Conservation (phyloP, 2,113 vertebrate species). For the Tetraodon nigroviridis region DNA sequence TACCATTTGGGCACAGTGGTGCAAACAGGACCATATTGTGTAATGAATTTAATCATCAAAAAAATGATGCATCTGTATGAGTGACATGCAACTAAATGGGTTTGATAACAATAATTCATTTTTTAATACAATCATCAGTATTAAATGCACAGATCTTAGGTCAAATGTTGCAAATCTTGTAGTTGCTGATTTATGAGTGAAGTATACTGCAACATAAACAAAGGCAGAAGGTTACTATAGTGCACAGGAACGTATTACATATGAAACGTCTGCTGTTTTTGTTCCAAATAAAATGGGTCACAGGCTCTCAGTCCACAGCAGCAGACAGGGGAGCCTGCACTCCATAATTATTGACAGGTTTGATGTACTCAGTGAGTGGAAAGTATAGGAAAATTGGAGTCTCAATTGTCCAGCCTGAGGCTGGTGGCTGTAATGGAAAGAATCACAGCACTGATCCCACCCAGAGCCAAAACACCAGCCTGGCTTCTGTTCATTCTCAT, state of each 20-base stretch:
- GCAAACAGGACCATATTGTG: too few relatives aligned
- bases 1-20: too few relatives aligned
- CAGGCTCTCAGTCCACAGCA: conserved; percentile 29
- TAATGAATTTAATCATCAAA: too few relatives aligned
- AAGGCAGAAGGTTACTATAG: neutral
- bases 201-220: neutral
- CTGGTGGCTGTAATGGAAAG: conserved; percentile 79
- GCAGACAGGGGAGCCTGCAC: conserved; percentile 46
- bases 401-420: conserved; percentile 68
- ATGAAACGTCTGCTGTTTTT: neutral
- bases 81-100: too few relatives aligned
- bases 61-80: too few relatives aligned
- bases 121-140: too few relatives aligned
- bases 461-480: conserved; percentile 32
- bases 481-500: conserved; percentile 23
- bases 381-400: conserved; percentile 72
- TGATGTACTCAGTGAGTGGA: conserved; percentile 75
- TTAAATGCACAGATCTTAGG: neutral
- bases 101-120: too few relatives aligned
- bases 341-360: conserved; percentile 82
- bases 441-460: conserved; percentile 73
- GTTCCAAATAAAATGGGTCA: conserved; percentile 25
- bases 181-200: neutral
- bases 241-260: too few relatives aligned
- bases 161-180: neutral